phyloP scores from a whole-genome alignment of 2,797 vertebrate species.

The Rhincodon typus region DNA sequence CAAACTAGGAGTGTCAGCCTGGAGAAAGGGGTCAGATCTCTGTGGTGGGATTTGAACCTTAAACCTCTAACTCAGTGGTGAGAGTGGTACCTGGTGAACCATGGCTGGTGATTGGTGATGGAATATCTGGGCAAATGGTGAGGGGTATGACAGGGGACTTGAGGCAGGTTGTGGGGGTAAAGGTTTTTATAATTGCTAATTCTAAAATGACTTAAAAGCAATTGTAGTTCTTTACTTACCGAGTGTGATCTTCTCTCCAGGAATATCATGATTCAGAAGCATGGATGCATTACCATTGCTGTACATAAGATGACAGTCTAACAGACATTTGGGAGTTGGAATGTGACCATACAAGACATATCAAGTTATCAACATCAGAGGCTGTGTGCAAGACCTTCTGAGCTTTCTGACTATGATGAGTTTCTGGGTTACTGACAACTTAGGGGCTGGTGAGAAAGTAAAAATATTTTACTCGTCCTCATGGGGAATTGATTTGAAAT shows the following conservation, averaged over 20 bases:
- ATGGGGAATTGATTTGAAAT: neutral
- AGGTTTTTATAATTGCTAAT: neutral
- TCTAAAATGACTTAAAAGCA: neutral
- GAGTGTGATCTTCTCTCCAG: constrained; percentile 51
- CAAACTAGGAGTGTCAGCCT: too few relatives aligned
- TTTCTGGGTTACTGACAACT: neutral
- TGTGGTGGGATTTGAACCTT: neutral
- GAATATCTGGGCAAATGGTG: neutral
- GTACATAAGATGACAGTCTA: constrained; percentile 87
- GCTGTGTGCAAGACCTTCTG: too few relatives aligned
- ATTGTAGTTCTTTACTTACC: neutral
- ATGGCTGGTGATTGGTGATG: too few relatives aligned
- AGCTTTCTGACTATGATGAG: neutral
- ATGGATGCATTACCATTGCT: constrained; percentile 83
- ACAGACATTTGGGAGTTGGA: neutral
- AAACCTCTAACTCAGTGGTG: neutral
- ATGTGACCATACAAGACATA: too few relatives aligned
- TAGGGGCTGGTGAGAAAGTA: neutral
- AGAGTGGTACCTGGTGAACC: neutral
- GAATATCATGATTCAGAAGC: constrained; percentile 86
- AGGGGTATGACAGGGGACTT: neutral
- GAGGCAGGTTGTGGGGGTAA: neutral
- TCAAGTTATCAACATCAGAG: neutral
- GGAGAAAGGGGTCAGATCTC: neutral
- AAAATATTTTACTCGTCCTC: neutral